A percentile compares a stretch with the other conserved stretches of the same genome.
Conservation (phyloP, 1,140 invertebrate species). For the Leptoteleia sp. region DNA sequence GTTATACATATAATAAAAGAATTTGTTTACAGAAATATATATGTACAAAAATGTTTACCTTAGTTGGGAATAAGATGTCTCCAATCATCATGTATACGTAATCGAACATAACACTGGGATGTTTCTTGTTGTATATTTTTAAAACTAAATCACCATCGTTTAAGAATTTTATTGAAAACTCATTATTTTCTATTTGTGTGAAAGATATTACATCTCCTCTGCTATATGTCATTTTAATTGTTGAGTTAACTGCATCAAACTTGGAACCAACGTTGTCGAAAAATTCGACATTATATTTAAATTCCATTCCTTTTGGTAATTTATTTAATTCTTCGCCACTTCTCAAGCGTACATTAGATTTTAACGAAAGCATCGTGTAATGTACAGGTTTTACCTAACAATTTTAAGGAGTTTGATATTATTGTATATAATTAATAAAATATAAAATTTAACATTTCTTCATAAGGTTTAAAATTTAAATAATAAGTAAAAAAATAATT, state of each 20-base stretch:
- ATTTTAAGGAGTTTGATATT: too few species aligned
- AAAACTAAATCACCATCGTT: conserved; percentile 76
- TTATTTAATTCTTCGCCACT: conserved; percentile 78
- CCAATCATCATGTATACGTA: conserved; percentile 79
- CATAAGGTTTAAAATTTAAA: too few species aligned
- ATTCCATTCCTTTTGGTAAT: conserved; percentile 79
- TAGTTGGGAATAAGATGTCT: conserved; percentile 78
- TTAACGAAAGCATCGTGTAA: conserved; percentile 79
- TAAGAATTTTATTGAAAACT: conserved; percentile 73
- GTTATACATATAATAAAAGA: too few species aligned
- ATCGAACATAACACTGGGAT: conserved; percentile 77
- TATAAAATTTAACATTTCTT: too few species aligned
- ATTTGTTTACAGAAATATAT: too few species aligned
- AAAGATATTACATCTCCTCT: conserved; percentile 76
- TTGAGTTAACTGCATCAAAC: conserved; percentile 75
- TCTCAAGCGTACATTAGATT: conserved; percentile 75
- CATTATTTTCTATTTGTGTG: conserved; percentile 60
- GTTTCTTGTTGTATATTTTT: conserved; percentile 76
- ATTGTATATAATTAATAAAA: too few species aligned
- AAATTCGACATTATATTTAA: conserved; percentile 76
- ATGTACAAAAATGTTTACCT: too few species aligned
- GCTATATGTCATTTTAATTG: conserved; percentile 72
- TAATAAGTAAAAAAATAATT: too few species aligned
- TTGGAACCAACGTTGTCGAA: conserved; percentile 77
- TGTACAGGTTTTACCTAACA: conserved; percentile 79